Evolutionary conservation across 1,140 invertebrate genomes (phyloP).

Genomic region (Manduca sexta): DNA sequence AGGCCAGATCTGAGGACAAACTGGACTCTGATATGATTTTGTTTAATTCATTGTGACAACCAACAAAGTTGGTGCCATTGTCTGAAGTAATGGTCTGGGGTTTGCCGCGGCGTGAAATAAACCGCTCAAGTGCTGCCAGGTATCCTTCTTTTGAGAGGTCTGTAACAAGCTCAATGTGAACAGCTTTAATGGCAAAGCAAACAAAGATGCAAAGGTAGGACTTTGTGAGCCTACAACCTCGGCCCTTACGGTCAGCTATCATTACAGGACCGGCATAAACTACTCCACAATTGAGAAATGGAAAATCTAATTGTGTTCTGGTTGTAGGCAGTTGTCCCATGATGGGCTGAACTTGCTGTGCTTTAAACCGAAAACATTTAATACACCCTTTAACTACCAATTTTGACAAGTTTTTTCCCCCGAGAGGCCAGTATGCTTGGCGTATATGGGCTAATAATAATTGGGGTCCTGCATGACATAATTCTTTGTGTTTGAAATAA

Average conservation of each 20-base stretch:
- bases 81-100: not conserved
- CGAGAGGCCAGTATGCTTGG: not conserved
- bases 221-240: not conserved
- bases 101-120: not conserved
- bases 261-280: not conserved
- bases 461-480: not conserved
- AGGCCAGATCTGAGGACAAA: constrained; percentile 4
- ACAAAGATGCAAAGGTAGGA: not conserved
- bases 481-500: not conserved
- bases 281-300: not conserved
- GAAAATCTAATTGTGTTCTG: not conserved
- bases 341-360: not conserved
- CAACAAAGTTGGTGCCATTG: not conserved
- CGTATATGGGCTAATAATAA: not conserved
- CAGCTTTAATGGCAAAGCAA: not conserved
- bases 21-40: constrained; percentile 8
- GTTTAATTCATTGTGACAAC: constrained; percentile 15
- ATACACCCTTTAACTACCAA: not conserved
- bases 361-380: not conserved
- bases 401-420: not conserved
- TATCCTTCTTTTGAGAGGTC: not conserved
- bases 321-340: not conserved
- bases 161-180: not conserved
- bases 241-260: not conserved
- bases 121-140: not conserved